Conservation (phyloP, 92 coral and sea anemone genomes). For the Porites lobata region DNA sequence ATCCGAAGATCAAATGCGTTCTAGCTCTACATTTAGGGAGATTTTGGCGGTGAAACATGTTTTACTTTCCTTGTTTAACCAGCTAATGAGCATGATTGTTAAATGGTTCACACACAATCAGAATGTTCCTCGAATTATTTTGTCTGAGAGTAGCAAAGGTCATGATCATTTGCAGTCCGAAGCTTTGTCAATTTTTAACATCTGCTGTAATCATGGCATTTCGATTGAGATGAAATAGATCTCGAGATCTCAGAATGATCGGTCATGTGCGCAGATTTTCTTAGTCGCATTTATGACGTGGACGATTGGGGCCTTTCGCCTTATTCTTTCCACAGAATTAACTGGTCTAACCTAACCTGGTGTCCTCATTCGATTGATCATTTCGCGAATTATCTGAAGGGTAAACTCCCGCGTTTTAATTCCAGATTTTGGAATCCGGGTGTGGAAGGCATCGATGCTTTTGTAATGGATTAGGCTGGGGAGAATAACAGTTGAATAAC, state of each 20-base stretch:
- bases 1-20: slow-evolving; percentile 36
- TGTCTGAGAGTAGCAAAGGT: slow-evolving; percentile 49
- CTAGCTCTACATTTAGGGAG: slow-evolving; percentile 52
- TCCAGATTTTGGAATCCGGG: not conserved
- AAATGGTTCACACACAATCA: slow-evolving; percentile 68
- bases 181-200: slow-evolving; percentile 47
- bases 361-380: slow-evolving; percentile 7
- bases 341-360: slow-evolving; percentile 34
- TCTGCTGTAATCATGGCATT: slow-evolving; percentile 43
- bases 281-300: slow-evolving; percentile 10
- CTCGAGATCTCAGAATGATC: too few species aligned
- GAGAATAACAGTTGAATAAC: slow-evolving; percentile 50
- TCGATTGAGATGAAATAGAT: not conserved
- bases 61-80: slow-evolving; percentile 48
- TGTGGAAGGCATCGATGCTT: not conserved
- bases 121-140: slow-evolving; percentile 59
- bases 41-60: slow-evolving; percentile 68
- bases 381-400: slow-evolving; percentile 41
- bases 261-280: slow-evolving; percentile 29
- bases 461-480: slow-evolving; percentile 22
- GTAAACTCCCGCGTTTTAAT: not conserved
- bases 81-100: slow-evolving; percentile 6
- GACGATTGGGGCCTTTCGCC: slow-evolving; percentile 74
- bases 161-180: slow-evolving; percentile 39
- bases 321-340: slow-evolving; percentile 35